Base-by-base conservation (phyloP, 1,140 invertebrate genomes). In the Halictus rubicundus region DNA sequence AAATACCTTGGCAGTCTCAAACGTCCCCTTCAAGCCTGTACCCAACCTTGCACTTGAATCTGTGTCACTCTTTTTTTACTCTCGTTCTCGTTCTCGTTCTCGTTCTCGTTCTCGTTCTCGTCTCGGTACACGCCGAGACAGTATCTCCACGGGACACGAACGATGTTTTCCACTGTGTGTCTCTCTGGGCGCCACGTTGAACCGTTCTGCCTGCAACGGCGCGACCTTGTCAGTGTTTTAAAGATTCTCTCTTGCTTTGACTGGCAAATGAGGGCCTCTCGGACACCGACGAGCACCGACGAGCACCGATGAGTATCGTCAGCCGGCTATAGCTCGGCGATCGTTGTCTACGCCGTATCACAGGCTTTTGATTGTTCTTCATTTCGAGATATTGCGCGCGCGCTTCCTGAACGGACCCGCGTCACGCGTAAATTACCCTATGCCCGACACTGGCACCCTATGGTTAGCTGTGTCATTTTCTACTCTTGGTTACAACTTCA, bases 231-330 rank as follows among this genome's bases (percentile, higher is more conserved):
- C 23, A 63, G 16, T 49, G 66, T 71, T 78, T 71, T 71, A 54
- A 71, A 78, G 23, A 78, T 71, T 78, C 68, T 63, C 60, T 32
- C 66, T 69, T 21, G 57, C 68, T 71, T 78, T 71, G 59, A 78
- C 75, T 63, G 57, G 27, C 68, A 63, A 71, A 78, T 19, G 75
- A 71, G 75, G 27, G 25, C 12, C 68, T 25, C 57, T 61, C 32
- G 60, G 12, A 25, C 68, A 2, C 4, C 6, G 16, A 19, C 75
- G 46, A 75, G 49, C 23, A 39, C 21, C 65, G 16, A 61, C 25
- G 54, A 23, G 12, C 9, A 21, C 27, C 27, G 27, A 32, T 5
- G 32, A 32, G 2, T 5, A 3, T 32, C 32, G 32, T 32, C 32
- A 32, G 32, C 2, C 32, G 32, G 3, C 32, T 32, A 32, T 32